phyloP scores from a whole-genome alignment of 2,888 invertebrate species.

The Drosophila demipolita region DNA sequence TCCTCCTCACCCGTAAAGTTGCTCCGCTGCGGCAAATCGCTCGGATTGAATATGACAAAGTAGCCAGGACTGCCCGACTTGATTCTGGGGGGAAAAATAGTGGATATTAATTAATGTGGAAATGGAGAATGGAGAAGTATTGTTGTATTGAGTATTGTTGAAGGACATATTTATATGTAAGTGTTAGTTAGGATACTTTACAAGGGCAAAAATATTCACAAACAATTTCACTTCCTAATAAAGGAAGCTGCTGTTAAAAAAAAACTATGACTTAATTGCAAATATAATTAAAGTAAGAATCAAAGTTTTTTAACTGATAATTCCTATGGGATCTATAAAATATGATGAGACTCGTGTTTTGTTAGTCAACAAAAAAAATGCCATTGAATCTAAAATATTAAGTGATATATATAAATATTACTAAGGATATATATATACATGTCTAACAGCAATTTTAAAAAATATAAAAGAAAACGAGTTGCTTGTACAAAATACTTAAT shows the following conservation, averaged over 20 bases:
- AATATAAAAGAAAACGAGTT: neutral
- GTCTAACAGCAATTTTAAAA: too few relatives aligned
- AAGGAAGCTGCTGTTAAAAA: neutral
- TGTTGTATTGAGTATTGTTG: too few relatives aligned
- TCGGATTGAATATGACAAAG: conserved; percentile 90
- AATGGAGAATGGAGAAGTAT: too few relatives aligned
- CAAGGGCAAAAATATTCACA: neutral
- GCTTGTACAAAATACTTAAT: neutral
- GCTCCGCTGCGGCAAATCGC: conserved; percentile 85
- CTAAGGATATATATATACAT: neutral
- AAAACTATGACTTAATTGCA: neutral
- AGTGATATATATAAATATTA: neutral
- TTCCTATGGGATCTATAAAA: neutral
- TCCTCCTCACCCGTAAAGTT: conserved; percentile 86
- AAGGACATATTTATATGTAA: neutral
- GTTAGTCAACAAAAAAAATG: neutral
- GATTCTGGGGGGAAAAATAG: conserved; percentile 86
- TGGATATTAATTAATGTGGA: conserved; percentile 3
- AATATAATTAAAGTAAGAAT: neutral
- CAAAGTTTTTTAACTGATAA: neutral
- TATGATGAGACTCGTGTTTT: too few relatives aligned
- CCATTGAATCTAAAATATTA: too few relatives aligned
- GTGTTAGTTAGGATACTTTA: neutral
- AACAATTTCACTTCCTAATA: neutral
- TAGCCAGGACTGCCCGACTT: conserved; percentile 91